Base-by-base conservation (phyloP, 2,888 invertebrate genomes). In the Hecatera dysodea region DNA sequence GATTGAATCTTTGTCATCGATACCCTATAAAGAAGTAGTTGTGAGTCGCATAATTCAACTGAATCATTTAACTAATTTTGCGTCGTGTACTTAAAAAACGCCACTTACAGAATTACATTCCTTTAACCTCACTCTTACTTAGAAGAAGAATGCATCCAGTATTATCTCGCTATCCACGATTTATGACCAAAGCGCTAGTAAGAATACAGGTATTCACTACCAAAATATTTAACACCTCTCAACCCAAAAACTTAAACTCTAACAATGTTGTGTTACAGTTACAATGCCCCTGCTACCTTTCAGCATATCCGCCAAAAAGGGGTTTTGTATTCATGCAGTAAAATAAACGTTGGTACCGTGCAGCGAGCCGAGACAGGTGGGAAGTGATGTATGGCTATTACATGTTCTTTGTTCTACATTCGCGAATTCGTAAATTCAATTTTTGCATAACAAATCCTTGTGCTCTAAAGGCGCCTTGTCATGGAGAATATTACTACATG, bases 351-450 rank as follows among this genome's bases (percentile, higher is more conserved):
- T 82, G 52, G 63, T 63, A 60, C 67, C 65, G 66, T 64, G 68
- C 50, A 69, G 44, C 65, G 66, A 78, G 70, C 72, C 75, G 63
- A 87, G 89, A 87, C 91, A 91, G 88, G 88, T 89, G 86, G 80
- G 67, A 80, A 73, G 81, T 91, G 91, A 91, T 88, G 83, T 88
- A 91, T 86, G 85, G 85, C 75, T 82, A 79, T 82, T 86, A 86
- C 86, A 85, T 81, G 87, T 84, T 86, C 89, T 87, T 84, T 86
- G 87, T 87, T 85, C 81, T 72, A 71, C 67, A 77, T 72, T 72
- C 59, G 53, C 59, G 72, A 82, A 80, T 82, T 77, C 75, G 78
- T 70, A 75, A 82, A 85, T 86, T 86, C 74, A 78, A 84, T 85
- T 86, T 85, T 81, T 73, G 65, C 53, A 72, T 68, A 68, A 59